Evolutionary conservation across 2,888 invertebrate species (phyloP), one percentile per base, ranked within the genome.

Genomic region (Nomada flava): DNA sequence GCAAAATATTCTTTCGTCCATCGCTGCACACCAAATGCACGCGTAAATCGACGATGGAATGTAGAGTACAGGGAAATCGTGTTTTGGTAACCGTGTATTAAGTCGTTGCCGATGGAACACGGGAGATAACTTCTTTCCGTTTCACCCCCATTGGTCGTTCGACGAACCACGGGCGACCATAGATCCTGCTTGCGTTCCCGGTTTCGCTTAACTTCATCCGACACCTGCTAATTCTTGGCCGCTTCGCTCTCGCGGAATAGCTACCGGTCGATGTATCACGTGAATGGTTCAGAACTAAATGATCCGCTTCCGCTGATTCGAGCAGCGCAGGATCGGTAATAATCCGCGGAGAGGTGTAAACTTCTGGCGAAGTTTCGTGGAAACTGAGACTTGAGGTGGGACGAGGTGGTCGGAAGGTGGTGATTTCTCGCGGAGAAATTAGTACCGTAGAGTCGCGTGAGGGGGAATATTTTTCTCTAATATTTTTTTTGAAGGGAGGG

Each of bases 201-300:
- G 64, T 70, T 64, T 70, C 59, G 55, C 60, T 70, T 79, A 86
- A 86, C 86, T 86, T 79, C 42, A 75, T 53, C 68, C 69, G 77
- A 72, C 86, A 86, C 86, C 86, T 86, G 86, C 86, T 86, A 84
- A 74, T 71, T 77, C 76, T 63, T 78, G 67, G 79, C 63, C 68
- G 63, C 84, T 59, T 70, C 76, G 73, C 69, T 82, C 79, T 79
- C 76, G 84, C 69, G 60, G 83, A 81, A 81, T 80, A 57, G 76
- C 84, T 76, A 78, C 83, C 74, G 82, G 68, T 69, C 44, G 50
- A 52, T 36, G 36, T 11, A 36, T 71, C 60, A 20, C 50, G 70
- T 57, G 57, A 57, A 68, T 65, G 57, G 73, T 52, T 15, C 15
- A 23, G 70, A 42, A 52, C 70, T 36, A 52, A 70, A 70, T 50